Conservation (phyloP, 2,113 vertebrate genomes). For the Stigmatopora argus region DNA sequence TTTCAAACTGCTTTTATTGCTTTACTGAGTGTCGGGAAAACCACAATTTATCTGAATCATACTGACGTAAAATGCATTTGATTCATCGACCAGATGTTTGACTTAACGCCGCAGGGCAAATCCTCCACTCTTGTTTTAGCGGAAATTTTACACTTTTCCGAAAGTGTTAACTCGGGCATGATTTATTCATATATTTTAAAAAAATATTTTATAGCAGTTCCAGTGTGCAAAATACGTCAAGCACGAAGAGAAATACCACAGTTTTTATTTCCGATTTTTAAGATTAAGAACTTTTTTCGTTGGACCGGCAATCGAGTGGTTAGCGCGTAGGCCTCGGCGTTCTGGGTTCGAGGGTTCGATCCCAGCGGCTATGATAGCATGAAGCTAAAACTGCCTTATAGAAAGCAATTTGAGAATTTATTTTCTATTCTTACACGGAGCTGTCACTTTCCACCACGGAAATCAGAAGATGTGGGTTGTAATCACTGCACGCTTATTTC, state of each 20-base stretch:
- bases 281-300: neutral
- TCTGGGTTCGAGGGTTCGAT: no score
- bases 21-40: neutral
- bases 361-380: no score
- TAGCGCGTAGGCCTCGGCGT: no score
- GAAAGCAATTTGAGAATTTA: no score
- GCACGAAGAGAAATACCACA: neutral
- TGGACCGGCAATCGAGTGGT: no score
- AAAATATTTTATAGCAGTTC: neutral
- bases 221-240: neutral
- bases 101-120: neutral
- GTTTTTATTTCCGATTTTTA: neutral
- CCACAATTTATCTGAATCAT: neutral
- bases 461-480: constrained; percentile 50
- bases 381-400: no score
- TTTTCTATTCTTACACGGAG: neutral
- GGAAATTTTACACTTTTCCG: neutral
- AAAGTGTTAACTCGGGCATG: neutral
- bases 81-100: constrained; percentile 5
- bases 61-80: constrained; percentile 5
- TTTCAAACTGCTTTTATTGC: constrained; percentile 7
- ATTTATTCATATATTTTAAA: neutral
- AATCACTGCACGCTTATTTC: constrained; percentile 59
- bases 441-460: constrained; percentile 53
- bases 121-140: neutral